These are phyloP conservation scores for Sipha maydis DNA, from an alignment of 2,888 invertebrate genomes.

Conservation along the genomic window DNA sequence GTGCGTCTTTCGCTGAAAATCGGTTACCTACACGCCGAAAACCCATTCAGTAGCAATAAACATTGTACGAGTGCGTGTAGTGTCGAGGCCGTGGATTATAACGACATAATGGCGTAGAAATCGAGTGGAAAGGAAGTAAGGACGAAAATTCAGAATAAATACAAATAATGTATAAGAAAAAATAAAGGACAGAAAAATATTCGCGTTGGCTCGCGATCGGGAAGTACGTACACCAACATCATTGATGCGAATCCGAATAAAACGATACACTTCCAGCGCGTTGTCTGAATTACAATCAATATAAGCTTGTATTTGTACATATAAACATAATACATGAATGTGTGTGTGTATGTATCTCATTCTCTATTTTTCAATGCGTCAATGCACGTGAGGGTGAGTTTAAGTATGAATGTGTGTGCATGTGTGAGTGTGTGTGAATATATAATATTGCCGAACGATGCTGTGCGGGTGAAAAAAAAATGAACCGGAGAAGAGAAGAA, in stretches of 20 bases:
- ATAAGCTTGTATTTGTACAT: not conserved
- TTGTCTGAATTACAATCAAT: constrained; percentile 24
- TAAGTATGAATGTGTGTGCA: not conserved
- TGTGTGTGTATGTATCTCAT: not conserved
- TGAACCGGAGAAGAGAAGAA: constrained; percentile 12
- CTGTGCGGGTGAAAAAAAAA: not conserved
- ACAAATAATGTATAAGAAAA: not conserved
- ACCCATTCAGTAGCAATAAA: not conserved
- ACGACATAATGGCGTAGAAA: not conserved
- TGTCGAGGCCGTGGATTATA: not conserved
- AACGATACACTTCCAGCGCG: constrained; percentile 12
- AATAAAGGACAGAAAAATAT: not conserved
- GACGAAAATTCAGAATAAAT: not conserved
- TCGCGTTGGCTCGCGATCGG: not conserved
- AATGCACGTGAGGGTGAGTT: not conserved
- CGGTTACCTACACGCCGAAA: not conserved
- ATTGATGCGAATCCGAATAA: constrained; percentile 36
- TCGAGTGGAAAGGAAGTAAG: not conserved
- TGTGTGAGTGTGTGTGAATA: not conserved
- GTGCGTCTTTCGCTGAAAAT: not conserved
- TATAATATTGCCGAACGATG: constrained; percentile 32
- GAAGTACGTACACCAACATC: not conserved
- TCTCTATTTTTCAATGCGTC: constrained; percentile 16
- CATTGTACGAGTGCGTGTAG: not conserved
- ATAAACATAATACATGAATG: not conserved